These are phyloP conservation scores for Lynx canadensis DNA, from an alignment of 2,113 vertebrate genomes.

Conservation along the genomic window DNA sequence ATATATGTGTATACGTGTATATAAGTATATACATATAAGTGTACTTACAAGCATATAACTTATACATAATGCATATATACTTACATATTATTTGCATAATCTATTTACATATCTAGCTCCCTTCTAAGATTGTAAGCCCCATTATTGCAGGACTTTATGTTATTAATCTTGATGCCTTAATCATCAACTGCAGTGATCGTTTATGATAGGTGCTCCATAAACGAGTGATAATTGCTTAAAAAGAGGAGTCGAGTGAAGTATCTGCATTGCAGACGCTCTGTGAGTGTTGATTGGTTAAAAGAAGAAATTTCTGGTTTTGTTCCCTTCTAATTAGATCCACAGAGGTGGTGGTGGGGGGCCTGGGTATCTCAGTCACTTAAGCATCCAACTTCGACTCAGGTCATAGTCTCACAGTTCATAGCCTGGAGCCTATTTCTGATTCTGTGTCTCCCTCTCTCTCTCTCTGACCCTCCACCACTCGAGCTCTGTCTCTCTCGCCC, in stretches of 20 bases:
- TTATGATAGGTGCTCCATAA: background rate
- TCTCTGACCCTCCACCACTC: too few relatives aligned
- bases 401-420: too few relatives aligned
- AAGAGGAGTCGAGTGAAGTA: background rate
- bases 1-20: too few relatives aligned
- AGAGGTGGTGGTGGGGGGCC: background rate
- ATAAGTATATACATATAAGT: too few relatives aligned
- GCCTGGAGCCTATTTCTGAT: too few relatives aligned
- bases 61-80: too few relatives aligned
- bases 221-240: background rate
- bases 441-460: too few relatives aligned
- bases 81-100: background rate
- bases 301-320: background rate
- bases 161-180: background rate
- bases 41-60: too few relatives aligned
- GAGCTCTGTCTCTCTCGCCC: too few relatives aligned
- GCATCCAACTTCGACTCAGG: too few relatives aligned
- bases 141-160: background rate
- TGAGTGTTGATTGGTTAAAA: background rate
- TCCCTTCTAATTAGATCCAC: background rate
- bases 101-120: background rate
- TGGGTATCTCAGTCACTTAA: too few relatives aligned
- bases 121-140: background rate
- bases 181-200: background rate
- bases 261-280: background rate